Conservation (phyloP, 2,797 vertebrate genomes). For the Trematomus bernacchii region DNA sequence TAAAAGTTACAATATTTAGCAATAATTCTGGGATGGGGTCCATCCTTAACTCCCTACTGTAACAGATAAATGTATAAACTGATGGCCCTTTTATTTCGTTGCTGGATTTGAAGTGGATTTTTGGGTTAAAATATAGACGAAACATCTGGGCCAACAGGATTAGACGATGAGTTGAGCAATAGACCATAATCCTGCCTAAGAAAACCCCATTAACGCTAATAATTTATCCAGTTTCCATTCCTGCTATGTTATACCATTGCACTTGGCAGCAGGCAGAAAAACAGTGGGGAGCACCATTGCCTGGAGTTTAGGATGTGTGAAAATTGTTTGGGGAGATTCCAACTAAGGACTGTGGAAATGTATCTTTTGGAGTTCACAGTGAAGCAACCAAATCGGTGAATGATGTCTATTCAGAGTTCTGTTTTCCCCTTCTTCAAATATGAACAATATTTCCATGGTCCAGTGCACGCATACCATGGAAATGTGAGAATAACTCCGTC, state of each 20-base stretch:
- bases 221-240: neutral
- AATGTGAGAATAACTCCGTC: neutral
- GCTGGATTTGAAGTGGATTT: constrained; percentile 1
- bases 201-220: constrained; percentile 29
- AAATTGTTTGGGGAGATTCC: neutral
- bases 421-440: neutral
- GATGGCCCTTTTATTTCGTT: neutral
- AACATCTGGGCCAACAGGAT: neutral
- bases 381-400: constrained; percentile 1
- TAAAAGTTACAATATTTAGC: neutral
- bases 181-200: constrained; percentile 1
- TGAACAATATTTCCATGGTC: neutral
- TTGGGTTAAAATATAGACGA: neutral
- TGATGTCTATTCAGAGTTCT: neutral
- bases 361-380: neutral
- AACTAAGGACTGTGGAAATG: neutral
- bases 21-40: constrained; percentile 3
- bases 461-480: neutral
- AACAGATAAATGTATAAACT: neutral
- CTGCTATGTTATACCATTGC: neutral
- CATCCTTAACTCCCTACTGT: neutral
- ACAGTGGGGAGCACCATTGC: neutral
- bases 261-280: constrained; percentile 10
- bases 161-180: neutral
- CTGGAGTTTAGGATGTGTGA: neutral